Conservation (phyloP, 2,797 vertebrate species). For the Morelia viridis region DNA sequence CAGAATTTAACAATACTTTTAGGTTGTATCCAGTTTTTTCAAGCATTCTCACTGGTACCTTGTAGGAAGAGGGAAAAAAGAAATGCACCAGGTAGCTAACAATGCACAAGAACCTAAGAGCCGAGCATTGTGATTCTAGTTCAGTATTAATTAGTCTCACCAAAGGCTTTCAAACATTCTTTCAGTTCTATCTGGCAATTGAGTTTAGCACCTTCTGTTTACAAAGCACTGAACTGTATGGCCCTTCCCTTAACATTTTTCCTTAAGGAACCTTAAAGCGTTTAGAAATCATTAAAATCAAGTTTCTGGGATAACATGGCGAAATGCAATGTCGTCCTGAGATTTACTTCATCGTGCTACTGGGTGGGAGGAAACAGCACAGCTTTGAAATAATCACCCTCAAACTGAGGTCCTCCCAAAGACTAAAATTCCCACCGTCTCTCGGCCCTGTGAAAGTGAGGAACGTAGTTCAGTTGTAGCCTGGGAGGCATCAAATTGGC, state of each 20-base stretch:
- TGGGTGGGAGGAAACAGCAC: not conserved
- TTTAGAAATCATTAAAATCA: not conserved
- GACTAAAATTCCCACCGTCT: not conserved
- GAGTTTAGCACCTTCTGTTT: not conserved
- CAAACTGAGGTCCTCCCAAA: not conserved
- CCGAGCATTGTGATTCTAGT: not conserved
- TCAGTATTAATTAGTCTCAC: not conserved
- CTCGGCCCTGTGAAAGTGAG: not conserved
- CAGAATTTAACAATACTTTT: not conserved
- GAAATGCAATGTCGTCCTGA: not conserved
- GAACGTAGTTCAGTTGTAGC: not conserved
- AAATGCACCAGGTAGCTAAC: not conserved
- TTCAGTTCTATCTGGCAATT: not conserved
- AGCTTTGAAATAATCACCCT: not conserved
- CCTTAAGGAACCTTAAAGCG: not conserved
- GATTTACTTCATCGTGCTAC: not conserved
- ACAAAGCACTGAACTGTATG: not conserved
- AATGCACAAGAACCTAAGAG: not conserved
- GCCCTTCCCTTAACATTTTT: not conserved
- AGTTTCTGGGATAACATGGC: not conserved
- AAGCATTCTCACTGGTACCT: not conserved
- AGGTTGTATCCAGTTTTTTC: not conserved
- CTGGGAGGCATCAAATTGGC: not conserved
- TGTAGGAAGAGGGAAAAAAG: not conserved
- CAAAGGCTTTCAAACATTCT: not conserved